These are phyloP conservation scores for Atrichornis clamosus DNA, from an alignment of 2,113 vertebrate species.

Conservation along the genomic window DNA sequence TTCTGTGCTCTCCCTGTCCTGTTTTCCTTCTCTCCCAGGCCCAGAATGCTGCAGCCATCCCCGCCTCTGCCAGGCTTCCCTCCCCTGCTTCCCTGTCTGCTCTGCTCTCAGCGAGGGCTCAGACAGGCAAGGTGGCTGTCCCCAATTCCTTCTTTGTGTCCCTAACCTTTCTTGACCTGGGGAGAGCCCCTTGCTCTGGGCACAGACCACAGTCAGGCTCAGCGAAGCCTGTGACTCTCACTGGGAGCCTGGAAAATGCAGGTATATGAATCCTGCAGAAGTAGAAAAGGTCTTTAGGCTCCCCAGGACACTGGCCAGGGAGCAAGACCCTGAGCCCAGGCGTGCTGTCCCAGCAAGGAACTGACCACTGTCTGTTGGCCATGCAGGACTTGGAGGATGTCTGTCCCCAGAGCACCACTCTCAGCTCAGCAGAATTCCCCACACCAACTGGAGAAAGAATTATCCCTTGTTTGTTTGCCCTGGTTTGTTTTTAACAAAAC, in stretches of 20 bases:
- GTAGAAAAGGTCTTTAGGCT: background rate
- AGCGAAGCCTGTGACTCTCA: background rate
- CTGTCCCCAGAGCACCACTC: background rate
- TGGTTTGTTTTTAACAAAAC: constrained; percentile 53
- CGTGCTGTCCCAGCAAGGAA: background rate
- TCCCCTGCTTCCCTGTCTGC: background rate
- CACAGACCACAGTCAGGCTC: background rate
- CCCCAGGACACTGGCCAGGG: background rate
- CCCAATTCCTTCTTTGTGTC: background rate
- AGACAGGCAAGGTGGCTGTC: background rate
- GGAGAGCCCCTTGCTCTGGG: background rate
- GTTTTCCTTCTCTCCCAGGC: background rate
- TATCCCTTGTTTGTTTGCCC: constrained; percentile 36
- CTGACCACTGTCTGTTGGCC: background rate
- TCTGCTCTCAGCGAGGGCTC: background rate
- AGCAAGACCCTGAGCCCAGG: background rate
- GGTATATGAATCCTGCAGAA: background rate
- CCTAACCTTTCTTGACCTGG: background rate
- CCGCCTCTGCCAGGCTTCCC: background rate
- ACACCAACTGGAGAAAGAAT: background rate
- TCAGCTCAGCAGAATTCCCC: background rate
- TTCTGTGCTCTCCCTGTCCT: background rate
- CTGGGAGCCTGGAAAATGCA: background rate
- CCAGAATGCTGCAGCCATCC: background rate
- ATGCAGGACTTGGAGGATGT: background rate